These are phyloP conservation scores for Oithona nana DNA, from an alignment of 2,888 invertebrate species.

Conservation along the genomic window DNA sequence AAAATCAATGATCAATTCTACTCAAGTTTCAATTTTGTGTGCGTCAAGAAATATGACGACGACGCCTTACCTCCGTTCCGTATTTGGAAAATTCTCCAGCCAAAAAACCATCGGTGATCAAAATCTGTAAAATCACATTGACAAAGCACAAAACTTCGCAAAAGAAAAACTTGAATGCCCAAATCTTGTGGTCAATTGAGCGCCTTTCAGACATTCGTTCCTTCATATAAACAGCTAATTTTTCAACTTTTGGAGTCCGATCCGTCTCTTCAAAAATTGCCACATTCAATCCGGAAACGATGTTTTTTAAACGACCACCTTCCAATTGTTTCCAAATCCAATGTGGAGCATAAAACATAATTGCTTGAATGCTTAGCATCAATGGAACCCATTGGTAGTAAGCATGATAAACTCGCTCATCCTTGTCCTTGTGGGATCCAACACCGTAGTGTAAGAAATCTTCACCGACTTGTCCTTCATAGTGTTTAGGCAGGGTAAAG, in stretches of 20 bases:
- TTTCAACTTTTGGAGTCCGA: constrained; percentile 18
- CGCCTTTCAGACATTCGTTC: constrained; percentile 21
- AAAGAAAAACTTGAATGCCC: constrained; percentile 22
- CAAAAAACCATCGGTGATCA: constrained; percentile 24
- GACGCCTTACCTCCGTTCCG: constrained; percentile 20
- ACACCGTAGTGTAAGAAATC: constrained; percentile 1
- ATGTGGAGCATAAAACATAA: constrained; percentile 25
- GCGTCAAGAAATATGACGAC: neutral
- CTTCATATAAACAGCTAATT: constrained; percentile 21
- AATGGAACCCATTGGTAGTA: constrained; percentile 29
- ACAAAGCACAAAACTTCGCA: constrained; percentile 24
- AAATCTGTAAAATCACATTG: constrained; percentile 24
- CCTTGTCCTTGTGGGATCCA: neutral
- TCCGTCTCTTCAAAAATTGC: neutral
- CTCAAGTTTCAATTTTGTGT: neutral
- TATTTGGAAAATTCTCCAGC: constrained; percentile 23
- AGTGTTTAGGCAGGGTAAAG: constrained; percentile 52
- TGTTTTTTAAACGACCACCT: constrained; percentile 22
- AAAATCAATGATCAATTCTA: neutral
- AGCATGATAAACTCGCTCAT: constrained; percentile 22
- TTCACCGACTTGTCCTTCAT: neutral
- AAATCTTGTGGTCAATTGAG: constrained; percentile 20
- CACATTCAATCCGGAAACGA: neutral
- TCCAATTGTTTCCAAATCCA: constrained; percentile 26
- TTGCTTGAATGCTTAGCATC: constrained; percentile 26